A percentile compares a stretch with the other conserved stretches of the same genome.
Evolutionary conservation across 2,888 invertebrate genomes (phyloP).

Genomic region (Formica aserva): DNA sequence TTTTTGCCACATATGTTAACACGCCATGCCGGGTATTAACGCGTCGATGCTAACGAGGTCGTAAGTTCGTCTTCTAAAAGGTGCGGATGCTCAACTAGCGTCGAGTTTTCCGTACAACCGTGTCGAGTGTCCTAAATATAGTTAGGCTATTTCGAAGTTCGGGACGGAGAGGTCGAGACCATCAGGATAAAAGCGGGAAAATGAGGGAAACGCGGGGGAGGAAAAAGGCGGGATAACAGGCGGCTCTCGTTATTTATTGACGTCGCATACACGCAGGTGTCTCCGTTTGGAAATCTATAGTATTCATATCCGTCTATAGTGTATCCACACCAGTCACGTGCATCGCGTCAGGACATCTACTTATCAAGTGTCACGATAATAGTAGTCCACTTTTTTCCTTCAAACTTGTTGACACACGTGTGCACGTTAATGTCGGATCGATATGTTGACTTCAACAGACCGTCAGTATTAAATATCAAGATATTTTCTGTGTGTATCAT

Average conservation of each 20-base stretch:
- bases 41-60: conserved; percentile 52
- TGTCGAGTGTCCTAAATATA: conserved; percentile 67
- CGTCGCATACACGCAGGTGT: conserved; percentile 73
- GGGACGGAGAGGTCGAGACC: conserved; percentile 5
- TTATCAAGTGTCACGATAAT: conserved; percentile 59
- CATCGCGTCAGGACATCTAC: conserved; percentile 24
- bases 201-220: conserved; percentile 21
- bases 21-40: conserved; percentile 46
- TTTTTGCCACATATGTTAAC: conserved; percentile 40
- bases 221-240: conserved; percentile 15
- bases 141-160: conserved; percentile 66
- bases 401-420: conserved; percentile 64
- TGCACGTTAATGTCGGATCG: background rate
- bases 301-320: conserved; percentile 14
- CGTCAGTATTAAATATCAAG: conserved; percentile 11
- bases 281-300: conserved; percentile 42
- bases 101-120: conserved; percentile 34
- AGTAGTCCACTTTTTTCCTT: conserved; percentile 1
- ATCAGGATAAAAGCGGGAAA: conserved; percentile 55
- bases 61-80: conserved; percentile 62
- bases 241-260: conserved; percentile 65
- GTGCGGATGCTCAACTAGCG: conserved; percentile 32
- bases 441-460: conserved; percentile 25
- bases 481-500: background rate
- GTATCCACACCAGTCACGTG: conserved; percentile 5